These are phyloP conservation scores for Origma solitaria DNA, from an alignment of 2,113 vertebrate genomes.

Conservation along the genomic window DNA sequence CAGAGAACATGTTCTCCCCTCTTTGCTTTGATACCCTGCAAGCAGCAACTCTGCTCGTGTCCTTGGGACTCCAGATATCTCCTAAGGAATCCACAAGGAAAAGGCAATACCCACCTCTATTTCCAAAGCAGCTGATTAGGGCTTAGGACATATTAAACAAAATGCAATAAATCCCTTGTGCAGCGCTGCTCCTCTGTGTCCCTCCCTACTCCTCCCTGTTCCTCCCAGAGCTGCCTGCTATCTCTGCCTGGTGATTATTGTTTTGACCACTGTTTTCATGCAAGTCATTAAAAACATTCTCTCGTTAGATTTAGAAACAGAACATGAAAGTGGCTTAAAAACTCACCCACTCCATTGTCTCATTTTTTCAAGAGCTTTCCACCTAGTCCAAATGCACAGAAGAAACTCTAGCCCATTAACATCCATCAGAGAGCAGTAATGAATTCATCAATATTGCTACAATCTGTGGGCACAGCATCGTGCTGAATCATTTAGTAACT, in stretches of 20 bases:
- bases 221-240: background rate
- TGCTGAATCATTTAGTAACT: slow-evolving; percentile 47
- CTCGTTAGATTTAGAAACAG: background rate
- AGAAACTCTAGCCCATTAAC: slow-evolving; percentile 30
- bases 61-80: background rate
- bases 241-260: slow-evolving; percentile 4
- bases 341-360: background rate
- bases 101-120: background rate
- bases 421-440: slow-evolving; percentile 27
- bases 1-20: background rate
- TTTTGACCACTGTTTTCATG: background rate
- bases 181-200: background rate
- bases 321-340: background rate
- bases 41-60: background rate
- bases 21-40: background rate
- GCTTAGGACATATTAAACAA: background rate
- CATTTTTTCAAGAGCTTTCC: background rate
- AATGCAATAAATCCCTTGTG: background rate
- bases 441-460: slow-evolving; percentile 35
- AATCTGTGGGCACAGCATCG: background rate
- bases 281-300: background rate
- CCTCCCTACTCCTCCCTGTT: background rate
- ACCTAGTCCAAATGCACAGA: background rate
- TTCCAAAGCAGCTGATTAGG: background rate
- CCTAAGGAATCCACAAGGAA: background rate